These are phyloP conservation scores for Cataglyphis albicans DNA, from an alignment of 2,888 invertebrate genomes.

Conservation along the genomic window DNA sequence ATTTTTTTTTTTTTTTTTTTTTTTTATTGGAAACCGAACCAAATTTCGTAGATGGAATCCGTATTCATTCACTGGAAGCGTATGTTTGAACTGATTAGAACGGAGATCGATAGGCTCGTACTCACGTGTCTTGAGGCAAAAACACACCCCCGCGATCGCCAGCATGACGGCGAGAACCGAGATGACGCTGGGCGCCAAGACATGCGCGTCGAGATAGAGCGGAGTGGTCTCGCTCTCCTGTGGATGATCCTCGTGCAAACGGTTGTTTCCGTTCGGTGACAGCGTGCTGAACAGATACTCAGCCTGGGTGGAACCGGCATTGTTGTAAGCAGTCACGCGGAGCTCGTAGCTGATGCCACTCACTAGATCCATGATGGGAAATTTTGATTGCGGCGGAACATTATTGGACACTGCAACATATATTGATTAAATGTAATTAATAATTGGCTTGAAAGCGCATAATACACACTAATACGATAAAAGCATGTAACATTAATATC, in stretches of 20 bases:
- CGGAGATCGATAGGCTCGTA: constrained; percentile 55
- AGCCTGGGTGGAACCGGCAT: constrained; percentile 89
- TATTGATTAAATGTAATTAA: constrained; percentile 13
- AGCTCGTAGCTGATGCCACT: constrained; percentile 87
- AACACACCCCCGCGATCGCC: constrained; percentile 87
- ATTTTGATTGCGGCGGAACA: constrained; percentile 86
- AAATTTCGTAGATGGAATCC: neutral
- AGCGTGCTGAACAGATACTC: constrained; percentile 88
- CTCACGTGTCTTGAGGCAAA: constrained; percentile 88
- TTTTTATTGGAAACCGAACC: neutral
- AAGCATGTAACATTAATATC: neutral
- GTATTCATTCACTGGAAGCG: neutral
- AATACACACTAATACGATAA: neutral
- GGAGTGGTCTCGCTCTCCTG: constrained; percentile 81
- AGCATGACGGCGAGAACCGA: constrained; percentile 87
- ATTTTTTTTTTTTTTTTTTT: neutral
- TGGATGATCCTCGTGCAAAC: constrained; percentile 80
- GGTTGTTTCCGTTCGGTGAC: constrained; percentile 86
- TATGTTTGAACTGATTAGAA: neutral
- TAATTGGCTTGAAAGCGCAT: neutral
- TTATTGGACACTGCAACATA: constrained; percentile 86
- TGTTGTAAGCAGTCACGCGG: constrained; percentile 89
- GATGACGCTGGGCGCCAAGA: constrained; percentile 87
- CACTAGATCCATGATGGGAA: constrained; percentile 86
- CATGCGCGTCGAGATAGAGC: constrained; percentile 86